Evolutionary conservation across 2,797 vertebrate species (phyloP).

Genomic region (Coreius guichenoti): DNA sequence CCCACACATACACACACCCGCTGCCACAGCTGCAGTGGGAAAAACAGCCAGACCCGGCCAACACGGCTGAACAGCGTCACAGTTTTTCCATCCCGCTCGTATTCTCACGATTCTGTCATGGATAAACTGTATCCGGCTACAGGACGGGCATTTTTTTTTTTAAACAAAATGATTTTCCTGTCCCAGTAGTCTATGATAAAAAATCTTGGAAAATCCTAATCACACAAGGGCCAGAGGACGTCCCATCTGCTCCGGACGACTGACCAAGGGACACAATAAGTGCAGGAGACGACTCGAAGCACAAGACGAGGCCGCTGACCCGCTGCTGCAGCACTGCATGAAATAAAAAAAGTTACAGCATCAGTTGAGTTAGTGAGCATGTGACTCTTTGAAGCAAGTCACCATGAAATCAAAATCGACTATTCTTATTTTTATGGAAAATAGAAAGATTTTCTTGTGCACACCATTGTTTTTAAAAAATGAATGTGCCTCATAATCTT

Average conservation of each 20-base stretch:
- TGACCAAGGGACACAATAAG: not conserved
- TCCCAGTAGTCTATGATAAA: not conserved
- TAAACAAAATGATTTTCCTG: slow-evolving; percentile 6
- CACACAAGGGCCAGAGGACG: not conserved
- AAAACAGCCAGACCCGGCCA: slow-evolving; percentile 17
- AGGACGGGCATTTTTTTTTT: slow-evolving; percentile 29
- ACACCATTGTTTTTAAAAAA: not conserved
- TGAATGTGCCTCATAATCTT: not conserved
- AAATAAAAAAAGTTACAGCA: not conserved
- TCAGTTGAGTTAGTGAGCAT: not conserved
- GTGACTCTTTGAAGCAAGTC: not conserved
- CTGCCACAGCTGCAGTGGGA: slow-evolving; percentile 38
- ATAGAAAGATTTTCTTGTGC: not conserved
- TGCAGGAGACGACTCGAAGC: not conserved
- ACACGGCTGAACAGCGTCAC: not conserved
- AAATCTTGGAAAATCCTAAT: slow-evolving; percentile 15
- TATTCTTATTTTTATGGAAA: not conserved
- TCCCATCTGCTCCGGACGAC: not conserved
- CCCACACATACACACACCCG: slow-evolving; percentile 6
- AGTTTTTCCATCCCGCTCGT: slow-evolving; percentile 49
- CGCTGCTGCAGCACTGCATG: not conserved
- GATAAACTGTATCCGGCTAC: slow-evolving; percentile 46
- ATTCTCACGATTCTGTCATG: slow-evolving; percentile 61
- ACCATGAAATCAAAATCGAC: not conserved
- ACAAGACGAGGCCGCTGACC: not conserved